Percentiles rank a stretch among this genome's conserved stretches.
Evolutionary conservation across 1,140 invertebrate genomes (phyloP).

Genomic region (Cherax destructor): DNA sequence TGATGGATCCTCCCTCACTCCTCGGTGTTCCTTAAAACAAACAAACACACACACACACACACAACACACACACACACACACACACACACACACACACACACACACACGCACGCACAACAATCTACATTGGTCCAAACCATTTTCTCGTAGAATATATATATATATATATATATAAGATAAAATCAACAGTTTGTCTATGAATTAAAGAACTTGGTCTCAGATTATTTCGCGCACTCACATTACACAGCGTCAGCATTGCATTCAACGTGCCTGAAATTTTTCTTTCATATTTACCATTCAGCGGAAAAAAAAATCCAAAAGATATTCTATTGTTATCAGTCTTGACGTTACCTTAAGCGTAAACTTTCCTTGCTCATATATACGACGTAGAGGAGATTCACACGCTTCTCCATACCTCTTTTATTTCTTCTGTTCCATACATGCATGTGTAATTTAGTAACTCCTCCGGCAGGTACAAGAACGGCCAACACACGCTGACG

Average conservation of each 20-base stretch:
- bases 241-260: neutral
- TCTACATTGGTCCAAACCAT: neutral
- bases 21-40: neutral
- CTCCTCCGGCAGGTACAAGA: slow-evolving; percentile 85
- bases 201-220: neutral
- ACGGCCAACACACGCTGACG: slow-evolving; percentile 92
- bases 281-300: neutral
- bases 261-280: neutral
- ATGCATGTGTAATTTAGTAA: neutral
- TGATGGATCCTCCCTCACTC: neutral
- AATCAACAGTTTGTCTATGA: neutral
- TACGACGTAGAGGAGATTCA: neutral
- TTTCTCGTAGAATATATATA: neutral
- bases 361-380: neutral
- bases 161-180: neutral
- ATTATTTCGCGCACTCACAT: neutral
- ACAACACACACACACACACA: neutral
- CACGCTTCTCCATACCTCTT: too few relatives aligned
- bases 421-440: neutral
- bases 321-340: neutral
- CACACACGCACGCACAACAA: neutral
- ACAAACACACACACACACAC: neutral
- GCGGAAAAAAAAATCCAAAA: neutral
- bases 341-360: neutral
- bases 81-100: neutral